Evolutionary conservation across 2,888 invertebrate genomes (phyloP).

Genomic region (Cerastis rubricosa): DNA sequence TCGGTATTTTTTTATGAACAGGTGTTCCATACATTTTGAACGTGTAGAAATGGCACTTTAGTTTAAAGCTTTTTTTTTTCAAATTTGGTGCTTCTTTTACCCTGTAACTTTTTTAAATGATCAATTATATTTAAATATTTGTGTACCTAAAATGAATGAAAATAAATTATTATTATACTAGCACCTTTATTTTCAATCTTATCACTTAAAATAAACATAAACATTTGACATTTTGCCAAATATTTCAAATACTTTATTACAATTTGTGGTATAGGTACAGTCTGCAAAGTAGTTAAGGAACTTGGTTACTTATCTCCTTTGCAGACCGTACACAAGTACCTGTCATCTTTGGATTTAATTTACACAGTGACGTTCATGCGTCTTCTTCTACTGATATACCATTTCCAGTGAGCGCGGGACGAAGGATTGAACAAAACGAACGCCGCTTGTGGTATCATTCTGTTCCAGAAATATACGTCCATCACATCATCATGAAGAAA

Average conservation of each 20-base stretch:
- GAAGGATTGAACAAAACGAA: constrained; percentile 48
- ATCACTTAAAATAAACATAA: too few species aligned
- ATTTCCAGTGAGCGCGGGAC: constrained; percentile 51
- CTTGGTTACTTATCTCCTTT: too few species aligned
- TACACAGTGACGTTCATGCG: constrained; percentile 51
- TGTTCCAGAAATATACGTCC: constrained; percentile 39
- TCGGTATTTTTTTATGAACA: too few species aligned
- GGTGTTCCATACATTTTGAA: too few species aligned
- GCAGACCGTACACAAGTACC: too few species aligned
- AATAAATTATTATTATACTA: constrained; percentile 18
- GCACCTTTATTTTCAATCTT: constrained; percentile 10
- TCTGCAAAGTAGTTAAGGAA: too few species aligned
- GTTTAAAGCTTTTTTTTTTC: too few species aligned
- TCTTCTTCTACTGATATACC: constrained; percentile 41
- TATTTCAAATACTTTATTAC: constrained; percentile 1
- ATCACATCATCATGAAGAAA: background rate
- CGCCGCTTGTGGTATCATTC: constrained; percentile 53
- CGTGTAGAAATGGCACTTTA: too few species aligned
- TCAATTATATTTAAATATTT: background rate
- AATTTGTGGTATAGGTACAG: background rate
- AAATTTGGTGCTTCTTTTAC: too few species aligned
- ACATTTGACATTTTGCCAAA: too few species aligned
- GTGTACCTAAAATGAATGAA: background rate
- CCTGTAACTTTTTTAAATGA: too few species aligned
- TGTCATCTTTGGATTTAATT: background rate